Evolutionary conservation across 2,797 vertebrate species (phyloP), one percentile per base, ranked within the genome.

Genomic region (Aulostomus chinensis): DNA sequence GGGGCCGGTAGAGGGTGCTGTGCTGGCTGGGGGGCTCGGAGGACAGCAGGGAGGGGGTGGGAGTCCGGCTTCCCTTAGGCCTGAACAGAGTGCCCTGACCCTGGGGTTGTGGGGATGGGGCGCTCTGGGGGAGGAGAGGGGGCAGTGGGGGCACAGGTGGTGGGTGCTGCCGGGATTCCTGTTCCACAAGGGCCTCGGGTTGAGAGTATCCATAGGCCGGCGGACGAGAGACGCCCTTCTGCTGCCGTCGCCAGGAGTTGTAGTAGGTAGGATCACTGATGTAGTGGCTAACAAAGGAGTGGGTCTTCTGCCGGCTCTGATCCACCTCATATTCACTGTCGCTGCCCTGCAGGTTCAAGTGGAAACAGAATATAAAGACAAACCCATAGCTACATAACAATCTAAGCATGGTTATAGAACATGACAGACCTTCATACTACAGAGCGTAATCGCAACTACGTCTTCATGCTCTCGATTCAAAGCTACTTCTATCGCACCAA

Each of bases 241-340:
- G 96, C 59, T 98, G 96, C 7, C 97, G 91, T 5, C 96, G 81
- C 97, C 97, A 98, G 0, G 96, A 99, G 85, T 98, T 98, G 87
- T 97, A 99, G 72, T 98, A 99, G 1, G 96, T 98, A 31, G 97
- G 97, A 85, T 99, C 96, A 0, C 97, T 99, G 80, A 98, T 98
- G 91, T 99, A 99, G 91, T 99, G 97, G 91, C 98, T 98, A 91
- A 98, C 96, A 0, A 98, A 99, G 43, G 96, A 98, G 84, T 98
- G 96, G 36, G 94, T 94, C 89, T 98, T 97, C 88, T 96, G 96
- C 0, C 93, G 91, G 72, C 81, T 91, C 0, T 92, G 88, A 13
- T 99, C 96, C 12, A 94, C 93, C 84, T 99, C 96, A 1, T 95
- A 97, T 73, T 99, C 97, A 0, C 95, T 98, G 89, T 99, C 97